Evolutionary conservation across 2,888 invertebrate species (phyloP).

Genomic region (Eilema caniola): DNA sequence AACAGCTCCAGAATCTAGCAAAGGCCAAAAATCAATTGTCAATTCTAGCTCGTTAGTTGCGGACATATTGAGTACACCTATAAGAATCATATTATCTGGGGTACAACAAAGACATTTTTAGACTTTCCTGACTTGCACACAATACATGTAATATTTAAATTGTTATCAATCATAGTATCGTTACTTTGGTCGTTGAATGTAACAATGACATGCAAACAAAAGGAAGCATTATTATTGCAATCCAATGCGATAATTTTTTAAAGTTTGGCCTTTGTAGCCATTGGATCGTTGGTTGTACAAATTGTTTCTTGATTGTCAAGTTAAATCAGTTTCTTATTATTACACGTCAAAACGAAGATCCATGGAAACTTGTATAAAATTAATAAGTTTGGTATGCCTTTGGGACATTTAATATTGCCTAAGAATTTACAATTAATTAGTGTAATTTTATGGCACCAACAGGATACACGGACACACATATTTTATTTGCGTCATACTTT

Average conservation of each 20-base stretch:
- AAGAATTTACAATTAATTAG: too few relatives aligned
- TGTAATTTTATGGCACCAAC: background rate
- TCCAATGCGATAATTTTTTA: background rate
- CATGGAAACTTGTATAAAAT: background rate
- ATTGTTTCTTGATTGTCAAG: background rate
- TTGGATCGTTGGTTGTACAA: background rate
- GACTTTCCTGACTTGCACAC: background rate
- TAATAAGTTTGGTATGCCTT: background rate
- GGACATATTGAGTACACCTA: slow-evolving; percentile 2
- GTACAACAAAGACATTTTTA: background rate
- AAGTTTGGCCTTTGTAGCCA: background rate
- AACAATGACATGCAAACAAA: background rate
- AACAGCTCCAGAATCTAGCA: slow-evolving; percentile 3
- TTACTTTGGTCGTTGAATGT: background rate
- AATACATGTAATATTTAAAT: background rate
- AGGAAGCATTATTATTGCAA: background rate
- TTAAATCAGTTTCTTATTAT: background rate
- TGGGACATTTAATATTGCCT: too few relatives aligned
- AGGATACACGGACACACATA: background rate
- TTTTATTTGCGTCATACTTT: background rate
- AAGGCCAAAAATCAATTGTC: slow-evolving; percentile 7
- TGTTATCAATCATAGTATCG: background rate
- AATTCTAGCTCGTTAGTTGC: slow-evolving; percentile 7
- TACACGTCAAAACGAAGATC: too few relatives aligned
- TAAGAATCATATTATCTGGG: too few relatives aligned